phyloP scores from a whole-genome alignment of 2,113 vertebrate genomes.

The Cathartes aura region DNA sequence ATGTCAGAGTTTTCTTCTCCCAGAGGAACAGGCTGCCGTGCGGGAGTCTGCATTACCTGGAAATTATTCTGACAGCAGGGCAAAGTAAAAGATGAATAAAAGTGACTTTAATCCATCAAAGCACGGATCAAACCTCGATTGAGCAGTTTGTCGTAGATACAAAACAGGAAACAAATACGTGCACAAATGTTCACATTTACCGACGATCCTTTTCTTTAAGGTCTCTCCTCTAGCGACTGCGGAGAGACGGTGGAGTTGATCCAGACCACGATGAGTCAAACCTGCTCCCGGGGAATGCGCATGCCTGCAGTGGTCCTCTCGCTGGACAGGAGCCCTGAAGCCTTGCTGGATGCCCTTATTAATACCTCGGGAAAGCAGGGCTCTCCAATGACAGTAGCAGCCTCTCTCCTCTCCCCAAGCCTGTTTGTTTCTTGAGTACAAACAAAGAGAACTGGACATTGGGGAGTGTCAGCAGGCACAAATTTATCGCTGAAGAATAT shows the following conservation, averaged over 20 bases:
- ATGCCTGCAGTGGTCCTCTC: background rate
- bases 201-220: background rate
- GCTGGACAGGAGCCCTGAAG: background rate
- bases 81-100: background rate
- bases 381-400: background rate
- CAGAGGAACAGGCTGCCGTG: background rate
- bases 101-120: background rate
- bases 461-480: background rate
- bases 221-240: background rate
- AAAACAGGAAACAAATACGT: background rate
- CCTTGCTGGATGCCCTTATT: background rate
- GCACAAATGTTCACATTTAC: background rate
- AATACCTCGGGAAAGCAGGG: background rate
- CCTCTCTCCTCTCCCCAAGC: background rate
- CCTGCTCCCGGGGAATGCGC: rapidly evolving
- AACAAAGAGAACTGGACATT: background rate
- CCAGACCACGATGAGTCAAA: slow-evolving; percentile 24
- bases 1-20: background rate
- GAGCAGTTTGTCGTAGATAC: background rate
- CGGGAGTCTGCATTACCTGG: background rate
- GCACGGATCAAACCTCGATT: background rate
- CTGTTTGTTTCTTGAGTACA: background rate
- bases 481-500: background rate
- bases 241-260: background rate
- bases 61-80: background rate